Conservation (phyloP, 2,888 invertebrate species). For the Drosophila acutilabella region DNA sequence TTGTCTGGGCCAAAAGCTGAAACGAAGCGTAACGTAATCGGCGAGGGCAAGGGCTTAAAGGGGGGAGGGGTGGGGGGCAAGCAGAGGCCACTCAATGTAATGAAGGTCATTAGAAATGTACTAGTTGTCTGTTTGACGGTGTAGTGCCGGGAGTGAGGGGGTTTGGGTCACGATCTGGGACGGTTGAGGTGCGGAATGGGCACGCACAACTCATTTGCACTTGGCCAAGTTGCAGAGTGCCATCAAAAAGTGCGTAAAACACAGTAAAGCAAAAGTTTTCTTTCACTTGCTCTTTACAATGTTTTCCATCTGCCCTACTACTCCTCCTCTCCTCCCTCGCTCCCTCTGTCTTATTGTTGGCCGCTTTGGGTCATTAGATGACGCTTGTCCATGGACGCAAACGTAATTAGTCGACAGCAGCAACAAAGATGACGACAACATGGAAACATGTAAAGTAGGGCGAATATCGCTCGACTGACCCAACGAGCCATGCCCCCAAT, state of each 20-base stretch:
- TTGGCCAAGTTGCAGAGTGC: slow-evolving; percentile 49
- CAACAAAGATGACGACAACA: slow-evolving; percentile 48
- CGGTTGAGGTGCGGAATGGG: slow-evolving; percentile 20
- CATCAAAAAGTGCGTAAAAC: slow-evolving; percentile 62
- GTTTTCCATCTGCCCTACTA: background rate
- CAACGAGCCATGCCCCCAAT: slow-evolving; percentile 52
- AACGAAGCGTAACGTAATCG: slow-evolving; percentile 30
- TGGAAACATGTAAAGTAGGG: slow-evolving; percentile 78
- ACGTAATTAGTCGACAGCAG: slow-evolving; percentile 71
- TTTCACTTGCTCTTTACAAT: slow-evolving; percentile 30
- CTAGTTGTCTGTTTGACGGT: slow-evolving; percentile 24
- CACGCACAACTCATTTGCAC: slow-evolving; percentile 66
- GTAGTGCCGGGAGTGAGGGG: background rate
- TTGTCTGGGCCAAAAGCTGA: slow-evolving; percentile 30
- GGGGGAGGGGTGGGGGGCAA: background rate
- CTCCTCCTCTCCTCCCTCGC: background rate
- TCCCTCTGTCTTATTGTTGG: slow-evolving; percentile 47
- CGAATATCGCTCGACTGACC: slow-evolving; percentile 68
- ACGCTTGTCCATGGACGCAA: slow-evolving; percentile 75
- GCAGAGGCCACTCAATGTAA: slow-evolving; percentile 71
- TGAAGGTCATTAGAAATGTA: slow-evolving; percentile 80
- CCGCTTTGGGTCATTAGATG: slow-evolving; percentile 79
- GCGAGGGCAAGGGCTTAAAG: background rate
- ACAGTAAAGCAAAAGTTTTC: slow-evolving; percentile 54
- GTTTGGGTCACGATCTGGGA: background rate